A percentile compares a stretch with the other conserved stretches of the same genome.
Conservation (phyloP, 2,113 vertebrate genomes). For the Madoqua kirkii region DNA sequence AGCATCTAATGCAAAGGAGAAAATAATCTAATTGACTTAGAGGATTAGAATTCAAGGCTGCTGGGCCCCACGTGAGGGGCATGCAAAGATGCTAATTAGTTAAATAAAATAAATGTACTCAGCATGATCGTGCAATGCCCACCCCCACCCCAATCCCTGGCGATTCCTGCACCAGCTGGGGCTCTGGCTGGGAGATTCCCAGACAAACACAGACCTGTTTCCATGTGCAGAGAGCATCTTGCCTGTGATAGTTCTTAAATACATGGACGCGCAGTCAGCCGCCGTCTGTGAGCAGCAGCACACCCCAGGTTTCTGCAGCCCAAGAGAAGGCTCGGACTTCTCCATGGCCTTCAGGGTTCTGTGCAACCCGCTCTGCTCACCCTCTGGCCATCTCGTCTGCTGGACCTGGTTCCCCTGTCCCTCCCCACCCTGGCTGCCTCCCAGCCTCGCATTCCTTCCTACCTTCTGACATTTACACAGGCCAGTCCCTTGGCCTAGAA, state of each 20-base stretch:
- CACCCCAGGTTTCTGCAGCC: not conserved
- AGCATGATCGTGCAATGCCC: not conserved
- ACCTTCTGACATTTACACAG: not conserved
- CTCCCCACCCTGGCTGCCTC: not conserved
- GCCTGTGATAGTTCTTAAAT: not conserved
- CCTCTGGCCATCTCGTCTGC: not conserved
- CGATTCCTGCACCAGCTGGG: not conserved
- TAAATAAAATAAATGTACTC: slow-evolving; percentile 43
- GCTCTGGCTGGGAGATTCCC: not conserved
- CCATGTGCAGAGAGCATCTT: not conserved
- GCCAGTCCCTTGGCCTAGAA: not conserved
- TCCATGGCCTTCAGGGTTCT: not conserved
- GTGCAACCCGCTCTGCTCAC: fast-evolving
- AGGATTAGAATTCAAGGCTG: slow-evolving; percentile 68
- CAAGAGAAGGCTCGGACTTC: not conserved
- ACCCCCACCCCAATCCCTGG: not conserved
- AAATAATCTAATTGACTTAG: slow-evolving; percentile 70
- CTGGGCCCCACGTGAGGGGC: slow-evolving; percentile 58
- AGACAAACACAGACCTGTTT: not conserved
- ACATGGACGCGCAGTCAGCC: fast-evolving
- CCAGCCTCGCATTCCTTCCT: not conserved
- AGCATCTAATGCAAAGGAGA: slow-evolving; percentile 43
- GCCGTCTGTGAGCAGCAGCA: not conserved
- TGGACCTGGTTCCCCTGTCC: no score
- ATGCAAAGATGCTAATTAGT: slow-evolving; percentile 53